Evolutionary conservation across 2,888 invertebrate genomes (phyloP).

Genomic region (Macrosiphum euphorbiae): DNA sequence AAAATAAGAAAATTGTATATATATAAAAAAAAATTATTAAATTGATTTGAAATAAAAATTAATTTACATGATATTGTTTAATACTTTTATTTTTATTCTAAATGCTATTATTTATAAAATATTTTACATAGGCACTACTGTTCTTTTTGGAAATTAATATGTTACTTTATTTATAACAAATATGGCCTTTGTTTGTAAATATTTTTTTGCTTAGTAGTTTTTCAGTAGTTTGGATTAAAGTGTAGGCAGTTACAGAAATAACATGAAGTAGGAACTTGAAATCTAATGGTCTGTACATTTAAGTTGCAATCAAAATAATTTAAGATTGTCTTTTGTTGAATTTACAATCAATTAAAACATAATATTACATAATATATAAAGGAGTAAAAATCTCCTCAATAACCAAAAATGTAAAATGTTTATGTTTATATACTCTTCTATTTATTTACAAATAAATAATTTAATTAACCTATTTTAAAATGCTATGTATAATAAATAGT

Average conservation of each 20-base stretch:
- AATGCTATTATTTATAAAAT: not conserved
- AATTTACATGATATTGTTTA: conserved; percentile 6
- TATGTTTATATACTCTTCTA: conserved; percentile 16
- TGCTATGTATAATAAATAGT: conserved; percentile 52
- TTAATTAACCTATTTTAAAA: conserved; percentile 34
- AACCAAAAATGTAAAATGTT: conserved; percentile 9
- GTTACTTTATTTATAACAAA: not conserved
- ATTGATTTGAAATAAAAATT: conserved; percentile 10
- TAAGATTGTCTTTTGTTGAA: not conserved
- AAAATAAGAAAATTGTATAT: not conserved
- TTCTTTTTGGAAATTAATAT: not conserved
- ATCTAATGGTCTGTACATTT: not conserved
- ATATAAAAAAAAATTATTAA: not conserved
- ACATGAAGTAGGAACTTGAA: conserved; percentile 10
- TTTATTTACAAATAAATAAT: conserved; percentile 43
- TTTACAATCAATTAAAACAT: not conserved
- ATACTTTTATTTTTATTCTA: not conserved
- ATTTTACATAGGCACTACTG: not conserved
- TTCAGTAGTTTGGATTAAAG: not conserved
- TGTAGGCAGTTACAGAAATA: conserved; percentile 8
- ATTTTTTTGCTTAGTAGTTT: not conserved
- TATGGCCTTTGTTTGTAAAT: not conserved
- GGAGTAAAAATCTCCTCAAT: not conserved
- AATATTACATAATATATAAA: not conserved
- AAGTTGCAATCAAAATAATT: not conserved